Evolutionary conservation across 2,113 vertebrate species (phyloP), one percentile per base, ranked within the genome.

Genomic region (Rhinogobius similis): DNA sequence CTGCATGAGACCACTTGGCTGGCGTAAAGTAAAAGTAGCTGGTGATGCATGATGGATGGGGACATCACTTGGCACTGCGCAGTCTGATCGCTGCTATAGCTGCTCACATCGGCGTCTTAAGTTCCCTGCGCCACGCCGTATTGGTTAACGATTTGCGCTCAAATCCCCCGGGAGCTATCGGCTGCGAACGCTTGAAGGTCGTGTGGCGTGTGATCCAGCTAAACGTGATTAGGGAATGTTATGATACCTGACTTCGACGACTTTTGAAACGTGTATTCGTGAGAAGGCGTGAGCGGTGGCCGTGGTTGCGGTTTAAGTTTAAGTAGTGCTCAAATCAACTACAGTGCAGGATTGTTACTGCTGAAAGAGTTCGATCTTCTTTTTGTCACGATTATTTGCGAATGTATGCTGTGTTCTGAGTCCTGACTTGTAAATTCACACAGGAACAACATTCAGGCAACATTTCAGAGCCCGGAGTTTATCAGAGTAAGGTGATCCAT

Each of bases 11-110:
- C 76, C 71, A 73, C 72, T 84, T 80, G 81, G 67, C 68, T 83
- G 68, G 72, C 43, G 66, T 81, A 74, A 83, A 86, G 87, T 82
- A 87, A 78, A 85, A 76, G 39, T 66, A 79, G 69, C 76, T 75
- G 67, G 69, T 75, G 75, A 74, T 82, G 78, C 68, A 77, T 84
- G 80, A 86, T 74, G 76, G 73, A 86, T 81, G 58, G 71, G 81
- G 68, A 79, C 0, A 1, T 64, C 61, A 44, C 65, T 62, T 50
- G 56, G 56, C 56, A 32, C 61, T 50, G 18, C 20, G 50, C 44
- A 78, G 59, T 20, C 62, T 58, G 58, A 76, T 46, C 46, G 20
- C 38, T 43, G 24, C 71, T 64, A 1, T n/a, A 39, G 68, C 32
- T 20, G 27, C 52, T 24, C 16, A 62, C 24, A 44, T 26, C 32